Evolutionary conservation across 2,888 invertebrate species (phyloP).

Genomic region (Spatulosminthurus flaviceps): DNA sequence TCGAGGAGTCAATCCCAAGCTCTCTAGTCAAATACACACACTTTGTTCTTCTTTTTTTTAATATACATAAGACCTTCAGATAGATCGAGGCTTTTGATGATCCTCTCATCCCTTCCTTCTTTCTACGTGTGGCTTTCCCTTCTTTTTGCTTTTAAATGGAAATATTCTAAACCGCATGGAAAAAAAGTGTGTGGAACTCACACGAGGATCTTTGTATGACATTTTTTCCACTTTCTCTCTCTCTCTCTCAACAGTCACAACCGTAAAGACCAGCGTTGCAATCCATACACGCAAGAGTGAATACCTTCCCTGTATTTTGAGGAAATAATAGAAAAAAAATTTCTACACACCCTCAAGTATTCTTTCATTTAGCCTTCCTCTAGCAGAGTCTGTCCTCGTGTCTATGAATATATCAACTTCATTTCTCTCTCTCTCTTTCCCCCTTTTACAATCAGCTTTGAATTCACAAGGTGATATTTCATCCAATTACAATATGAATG

Average conservation of each 20-base stretch:
- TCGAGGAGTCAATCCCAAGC: slow-evolving; percentile 19
- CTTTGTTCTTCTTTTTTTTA: slow-evolving; percentile 16
- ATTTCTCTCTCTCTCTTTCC: not conserved
- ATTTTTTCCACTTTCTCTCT: not conserved
- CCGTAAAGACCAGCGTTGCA: not conserved
- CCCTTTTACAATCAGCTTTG: slow-evolving; percentile 4
- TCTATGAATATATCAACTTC: not conserved
- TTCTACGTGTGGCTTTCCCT: too few species aligned
- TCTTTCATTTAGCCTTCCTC: not conserved
- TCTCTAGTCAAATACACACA: slow-evolving; percentile 12
- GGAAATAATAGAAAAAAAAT: not conserved
- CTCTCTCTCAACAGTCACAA: not conserved
- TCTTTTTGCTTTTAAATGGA: too few species aligned
- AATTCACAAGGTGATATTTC: not conserved
- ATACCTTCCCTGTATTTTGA: slow-evolving; percentile 1
- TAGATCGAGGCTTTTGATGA: not conserved
- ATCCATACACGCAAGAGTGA: not conserved
- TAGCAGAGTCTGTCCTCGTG: not conserved
- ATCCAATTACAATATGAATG: slow-evolving; percentile 27
- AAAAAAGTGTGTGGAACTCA: not conserved
- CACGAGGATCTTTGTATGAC: not conserved
- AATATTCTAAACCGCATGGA: not conserved
- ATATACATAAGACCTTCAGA: not conserved
- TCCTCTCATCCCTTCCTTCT: not conserved
- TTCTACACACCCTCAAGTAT: not conserved